A percentile compares a stretch with the other conserved stretches of the same genome.
Evolutionary conservation across 2,888 invertebrate genomes (phyloP).

Genomic region (Tetrapedia diversipes): DNA sequence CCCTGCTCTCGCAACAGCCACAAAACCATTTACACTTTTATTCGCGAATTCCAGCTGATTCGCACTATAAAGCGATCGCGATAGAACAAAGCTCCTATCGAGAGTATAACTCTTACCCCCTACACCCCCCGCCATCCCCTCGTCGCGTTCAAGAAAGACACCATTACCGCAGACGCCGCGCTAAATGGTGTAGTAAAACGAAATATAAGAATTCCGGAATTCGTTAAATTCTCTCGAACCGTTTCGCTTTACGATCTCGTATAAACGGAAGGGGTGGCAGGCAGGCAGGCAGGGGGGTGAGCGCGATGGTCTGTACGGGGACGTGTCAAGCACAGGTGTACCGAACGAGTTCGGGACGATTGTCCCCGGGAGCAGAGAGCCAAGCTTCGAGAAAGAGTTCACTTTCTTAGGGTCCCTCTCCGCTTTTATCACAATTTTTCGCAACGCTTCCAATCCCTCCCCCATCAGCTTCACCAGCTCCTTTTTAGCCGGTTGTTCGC

Average conservation of each 20-base stretch:
- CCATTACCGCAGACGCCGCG: not conserved
- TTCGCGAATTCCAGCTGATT: no score
- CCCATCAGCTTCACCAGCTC: not conserved
- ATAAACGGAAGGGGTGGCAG: constrained; percentile 13
- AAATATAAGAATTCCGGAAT: constrained; percentile 30
- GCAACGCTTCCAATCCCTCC: not conserved
- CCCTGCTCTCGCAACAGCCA: no score
- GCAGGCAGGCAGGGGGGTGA: no score
- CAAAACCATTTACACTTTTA: no score
- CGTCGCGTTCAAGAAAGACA: no score
- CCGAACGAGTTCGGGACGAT: constrained; percentile 16
- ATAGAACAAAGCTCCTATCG: no score
- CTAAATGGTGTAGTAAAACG: constrained; percentile 14
- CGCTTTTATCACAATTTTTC: not conserved
- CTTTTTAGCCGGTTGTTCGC: not conserved
- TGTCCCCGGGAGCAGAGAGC: not conserved
- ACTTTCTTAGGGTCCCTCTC: not conserved
- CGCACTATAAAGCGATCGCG: no score
- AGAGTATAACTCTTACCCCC: no score
- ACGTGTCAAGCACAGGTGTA: constrained; percentile 18
- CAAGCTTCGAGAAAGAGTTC: not conserved
- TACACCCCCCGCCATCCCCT: no score
- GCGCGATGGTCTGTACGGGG: not conserved
- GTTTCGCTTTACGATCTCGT: constrained; percentile 30
- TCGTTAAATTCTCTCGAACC: constrained; percentile 38